These are phyloP conservation scores for Subanguina moxae DNA, from an alignment of 1,140 invertebrate genomes.

Conservation along the genomic window DNA sequence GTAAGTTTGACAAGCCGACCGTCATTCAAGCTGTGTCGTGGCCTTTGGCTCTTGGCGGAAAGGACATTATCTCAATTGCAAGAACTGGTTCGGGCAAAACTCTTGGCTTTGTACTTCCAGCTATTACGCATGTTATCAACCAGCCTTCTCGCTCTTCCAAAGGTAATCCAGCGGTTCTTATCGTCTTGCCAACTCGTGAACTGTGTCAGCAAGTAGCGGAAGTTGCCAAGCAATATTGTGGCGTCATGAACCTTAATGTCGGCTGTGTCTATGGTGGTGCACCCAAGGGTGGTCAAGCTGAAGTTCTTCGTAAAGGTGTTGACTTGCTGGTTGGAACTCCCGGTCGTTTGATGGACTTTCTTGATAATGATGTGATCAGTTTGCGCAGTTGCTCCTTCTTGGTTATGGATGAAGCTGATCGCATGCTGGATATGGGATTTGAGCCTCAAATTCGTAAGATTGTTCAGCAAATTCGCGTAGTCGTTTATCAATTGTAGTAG, in stretches of 20 bases:
- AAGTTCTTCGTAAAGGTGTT: constrained; percentile 71
- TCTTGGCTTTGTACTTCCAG: constrained; percentile 39
- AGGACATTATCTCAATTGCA: constrained; percentile 65
- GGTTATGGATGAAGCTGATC: constrained; percentile 93
- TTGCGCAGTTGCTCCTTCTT: constrained; percentile 83
- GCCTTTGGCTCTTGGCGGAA: constrained; percentile 63
- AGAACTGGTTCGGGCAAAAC: constrained; percentile 68
- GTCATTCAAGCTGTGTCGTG: constrained; percentile 60
- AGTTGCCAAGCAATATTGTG: constrained; percentile 82
- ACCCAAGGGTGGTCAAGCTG: constrained; percentile 64
- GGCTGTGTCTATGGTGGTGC: constrained; percentile 87
- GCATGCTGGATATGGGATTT: constrained; percentile 99
- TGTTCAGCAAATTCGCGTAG: constrained; percentile 62
- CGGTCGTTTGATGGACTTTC: constrained; percentile 87
- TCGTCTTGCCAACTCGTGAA: constrained; percentile 87
- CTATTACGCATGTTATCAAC: constrained; percentile 85
- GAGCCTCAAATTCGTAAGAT: constrained; percentile 97
- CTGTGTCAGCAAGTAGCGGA: constrained; percentile 91
- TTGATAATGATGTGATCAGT: constrained; percentile 82
- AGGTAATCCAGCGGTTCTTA: constrained; percentile 63
- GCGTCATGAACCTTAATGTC: constrained; percentile 75
- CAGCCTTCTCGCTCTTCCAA: constrained; percentile 65
- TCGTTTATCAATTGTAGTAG: not conserved
- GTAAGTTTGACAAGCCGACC: constrained; percentile 57
- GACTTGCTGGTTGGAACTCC: constrained; percentile 70